Percentiles rank a stretch among this genome's conserved stretches.
Conservation (phyloP, 2,797 vertebrate genomes). For the Liasis olivaceus region DNA sequence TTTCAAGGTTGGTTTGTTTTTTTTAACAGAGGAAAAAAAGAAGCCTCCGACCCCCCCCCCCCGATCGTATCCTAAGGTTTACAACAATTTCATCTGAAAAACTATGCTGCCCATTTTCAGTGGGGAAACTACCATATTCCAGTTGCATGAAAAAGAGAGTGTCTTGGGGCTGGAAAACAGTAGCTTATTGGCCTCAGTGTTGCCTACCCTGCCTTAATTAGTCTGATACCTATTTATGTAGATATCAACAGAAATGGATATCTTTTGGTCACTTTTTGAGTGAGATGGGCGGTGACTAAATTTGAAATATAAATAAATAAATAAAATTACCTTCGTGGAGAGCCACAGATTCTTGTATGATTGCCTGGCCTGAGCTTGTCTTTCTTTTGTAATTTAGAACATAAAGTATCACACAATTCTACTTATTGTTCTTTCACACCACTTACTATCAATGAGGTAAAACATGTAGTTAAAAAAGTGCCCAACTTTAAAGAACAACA, state of each 20-base stretch:
- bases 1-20: background rate
- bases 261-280: too few relatives aligned
- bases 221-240: background rate
- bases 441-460: background rate
- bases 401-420: background rate
- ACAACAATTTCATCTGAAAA: background rate
- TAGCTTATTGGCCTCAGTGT: background rate
- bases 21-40: background rate
- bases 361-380: background rate
- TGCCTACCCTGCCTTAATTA: background rate
- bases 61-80: background rate
- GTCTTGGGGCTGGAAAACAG: background rate
- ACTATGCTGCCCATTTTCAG: background rate
- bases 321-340: too few relatives aligned
- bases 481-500: background rate
- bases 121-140: background rate
- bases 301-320: too few relatives aligned
- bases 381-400: background rate
- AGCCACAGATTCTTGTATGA: background rate
- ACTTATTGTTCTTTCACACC: background rate
- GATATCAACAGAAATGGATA: background rate
- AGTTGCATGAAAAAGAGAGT: background rate
- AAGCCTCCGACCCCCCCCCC: background rate
- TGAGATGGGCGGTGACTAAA: too few relatives aligned
- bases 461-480: background rate